Percentiles rank a stretch among this genome's conserved stretches.
phyloP scores from a whole-genome alignment of 2,888 invertebrate genomes.

The Brassicogethes aeneus region DNA sequence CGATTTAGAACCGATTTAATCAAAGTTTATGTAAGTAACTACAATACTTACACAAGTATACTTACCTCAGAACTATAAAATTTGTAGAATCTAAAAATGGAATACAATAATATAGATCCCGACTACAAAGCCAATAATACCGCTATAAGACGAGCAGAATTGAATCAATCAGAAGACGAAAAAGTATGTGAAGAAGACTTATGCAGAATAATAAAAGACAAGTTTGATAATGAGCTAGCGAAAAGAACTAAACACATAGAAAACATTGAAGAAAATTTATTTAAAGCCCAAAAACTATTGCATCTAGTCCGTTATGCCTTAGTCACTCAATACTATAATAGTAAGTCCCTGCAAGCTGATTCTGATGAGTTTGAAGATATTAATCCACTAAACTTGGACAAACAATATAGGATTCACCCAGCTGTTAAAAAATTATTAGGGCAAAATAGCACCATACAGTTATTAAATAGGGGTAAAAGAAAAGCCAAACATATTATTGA shows the following conservation, averaged over 20 bases:
- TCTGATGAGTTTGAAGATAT: conserved; percentile 32
- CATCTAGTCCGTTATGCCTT: conserved; percentile 51
- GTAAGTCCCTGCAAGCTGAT: conserved; percentile 43
- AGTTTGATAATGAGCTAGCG: conserved; percentile 63
- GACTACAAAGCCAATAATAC: conserved; percentile 30
- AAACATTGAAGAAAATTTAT: conserved; percentile 57
- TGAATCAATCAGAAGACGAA: conserved; percentile 33
- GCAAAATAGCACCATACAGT: conserved; percentile 36
- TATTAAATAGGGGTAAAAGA: conserved; percentile 20
- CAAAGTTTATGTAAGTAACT: too few species aligned
- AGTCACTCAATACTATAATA: conserved; percentile 51
- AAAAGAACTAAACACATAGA: conserved; percentile 62
- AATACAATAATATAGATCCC: conserved; percentile 24
- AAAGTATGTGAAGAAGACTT: conserved; percentile 51
- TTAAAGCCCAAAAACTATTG: conserved; percentile 47
- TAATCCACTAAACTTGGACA: conserved; percentile 17
- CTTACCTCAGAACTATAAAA: too few species aligned
- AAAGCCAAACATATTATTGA: conserved; percentile 9
- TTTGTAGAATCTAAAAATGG: neutral
- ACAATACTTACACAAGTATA: too few species aligned
- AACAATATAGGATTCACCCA: conserved; percentile 58
- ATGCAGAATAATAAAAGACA: conserved; percentile 55
- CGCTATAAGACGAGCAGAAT: conserved; percentile 26
- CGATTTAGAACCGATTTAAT: too few species aligned
- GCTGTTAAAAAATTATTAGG: conserved; percentile 65